Conservation (phyloP, 92 coral and sea anemone species). For the Galaxea fascicularis region DNA sequence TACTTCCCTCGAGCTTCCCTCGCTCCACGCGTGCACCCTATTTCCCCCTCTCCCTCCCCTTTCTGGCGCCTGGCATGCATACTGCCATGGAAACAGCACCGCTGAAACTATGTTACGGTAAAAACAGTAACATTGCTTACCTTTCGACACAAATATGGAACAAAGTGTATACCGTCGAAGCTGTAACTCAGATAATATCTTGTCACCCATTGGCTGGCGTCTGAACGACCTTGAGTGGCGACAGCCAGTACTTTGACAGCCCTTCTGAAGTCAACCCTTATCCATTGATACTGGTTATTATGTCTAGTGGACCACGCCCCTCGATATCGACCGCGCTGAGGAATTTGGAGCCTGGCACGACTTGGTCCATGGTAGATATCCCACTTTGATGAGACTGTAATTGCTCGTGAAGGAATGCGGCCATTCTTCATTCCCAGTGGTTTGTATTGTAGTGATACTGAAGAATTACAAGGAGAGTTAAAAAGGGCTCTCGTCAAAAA, state of each 20-base stretch:
- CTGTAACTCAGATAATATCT: slow-evolving; percentile 76
- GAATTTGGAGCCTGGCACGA: slow-evolving; percentile 80
- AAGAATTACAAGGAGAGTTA: background rate
- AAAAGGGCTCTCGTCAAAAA: too few relatives aligned
- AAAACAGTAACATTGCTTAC: slow-evolving; percentile 3
- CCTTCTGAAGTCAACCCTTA: slow-evolving; percentile 63
- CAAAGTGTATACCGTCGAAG: slow-evolving; percentile 75
- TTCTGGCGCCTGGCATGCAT: too few relatives aligned
- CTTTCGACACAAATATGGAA: slow-evolving; percentile 73
- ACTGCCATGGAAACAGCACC: too few relatives aligned
- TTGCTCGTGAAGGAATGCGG: slow-evolving; percentile 73
- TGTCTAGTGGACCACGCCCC: slow-evolving; percentile 89
- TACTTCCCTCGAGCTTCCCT: too few relatives aligned
- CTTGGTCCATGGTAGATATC: slow-evolving; percentile 77
- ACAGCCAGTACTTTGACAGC: slow-evolving; percentile 71
- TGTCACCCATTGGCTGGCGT: slow-evolving; percentile 83
- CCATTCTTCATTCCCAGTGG: slow-evolving; percentile 83
- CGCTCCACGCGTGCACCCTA: too few relatives aligned
- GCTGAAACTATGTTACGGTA: background rate
- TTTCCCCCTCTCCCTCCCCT: too few relatives aligned
- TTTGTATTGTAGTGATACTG: slow-evolving; percentile 68
- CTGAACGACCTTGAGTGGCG: slow-evolving; percentile 84
- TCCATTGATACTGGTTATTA: slow-evolving; percentile 80
- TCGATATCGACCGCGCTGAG: slow-evolving; percentile 58
- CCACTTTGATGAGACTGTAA: slow-evolving; percentile 76